Evolutionary conservation across 2,888 invertebrate genomes (phyloP).

Genomic region (Monopis laevigella): DNA sequence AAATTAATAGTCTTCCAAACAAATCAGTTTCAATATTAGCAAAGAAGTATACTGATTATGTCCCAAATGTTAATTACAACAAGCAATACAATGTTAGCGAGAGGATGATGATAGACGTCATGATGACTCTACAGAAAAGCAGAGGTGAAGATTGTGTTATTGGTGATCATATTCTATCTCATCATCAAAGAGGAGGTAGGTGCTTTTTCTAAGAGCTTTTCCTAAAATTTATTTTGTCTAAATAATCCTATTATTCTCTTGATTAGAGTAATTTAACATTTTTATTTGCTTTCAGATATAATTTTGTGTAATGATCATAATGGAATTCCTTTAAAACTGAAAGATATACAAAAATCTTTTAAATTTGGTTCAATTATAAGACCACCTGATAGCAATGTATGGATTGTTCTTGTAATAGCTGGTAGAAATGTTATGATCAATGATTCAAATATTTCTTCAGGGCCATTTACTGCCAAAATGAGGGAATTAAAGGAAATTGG

Average conservation of each 20-base stretch:
- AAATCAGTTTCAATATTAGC: slow-evolving; percentile 57
- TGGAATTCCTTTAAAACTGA: slow-evolving; percentile 55
- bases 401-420: slow-evolving; percentile 67
- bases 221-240: not conserved
- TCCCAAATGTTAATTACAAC: slow-evolving; percentile 56
- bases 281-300: slow-evolving; percentile 69
- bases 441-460: slow-evolving; percentile 57
- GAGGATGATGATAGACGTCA: slow-evolving; percentile 65
- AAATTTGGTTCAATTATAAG: slow-evolving; percentile 50
- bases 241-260: too few species aligned
- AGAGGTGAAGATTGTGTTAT: slow-evolving; percentile 58
- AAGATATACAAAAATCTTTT: slow-evolving; percentile 48
- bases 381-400: slow-evolving; percentile 46
- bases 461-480: slow-evolving; percentile 69
- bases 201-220: slow-evolving; percentile 9
- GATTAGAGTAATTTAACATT: too few species aligned
- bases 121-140: slow-evolving; percentile 49
- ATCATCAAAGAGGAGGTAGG: slow-evolving; percentile 70
- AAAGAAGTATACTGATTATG: slow-evolving; percentile 68
- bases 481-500: slow-evolving; percentile 71
- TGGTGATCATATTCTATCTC: slow-evolving; percentile 72
- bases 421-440: slow-evolving; percentile 71
- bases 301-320: slow-evolving; percentile 66
- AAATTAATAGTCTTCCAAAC: slow-evolving; percentile 61
- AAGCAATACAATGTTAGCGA: slow-evolving; percentile 67